Base-by-base conservation (phyloP, 2,113 vertebrate species). In the Papio anubis region DNA sequence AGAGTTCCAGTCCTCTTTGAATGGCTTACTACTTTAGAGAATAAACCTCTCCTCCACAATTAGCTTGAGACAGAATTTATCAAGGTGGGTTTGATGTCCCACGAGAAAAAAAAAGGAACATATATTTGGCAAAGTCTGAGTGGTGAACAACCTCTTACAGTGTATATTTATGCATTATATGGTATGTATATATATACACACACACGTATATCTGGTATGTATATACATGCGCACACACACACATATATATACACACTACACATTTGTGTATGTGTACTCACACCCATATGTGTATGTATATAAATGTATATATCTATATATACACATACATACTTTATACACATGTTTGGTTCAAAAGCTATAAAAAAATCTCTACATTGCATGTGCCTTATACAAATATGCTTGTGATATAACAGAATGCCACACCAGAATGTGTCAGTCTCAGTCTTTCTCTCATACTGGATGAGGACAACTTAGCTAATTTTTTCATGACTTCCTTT, bases 401-500 rank as follows among this genome's bases (percentile, higher is more conserved):
- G 8, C 30, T 78, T 78, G 86, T 48, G 18, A 11, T 78, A 40
- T 50, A 32, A 32, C 45, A 88, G 75, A 91, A 25, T 21, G 52
- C 45, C 20, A 14, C 5, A 40, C 50, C 38, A 32, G 40, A 70
- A 79, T 20, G 10, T 43, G 16, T 70, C 27, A 1, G 3, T 82
- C 50, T 96, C 52, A 2, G 13, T 83, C 68, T 96, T 93, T 89
- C 64, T 32, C 16, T 89, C 16, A 45, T 35, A 38, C 50, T 48
- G 94, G 94, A 66, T 23, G 18, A 27, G 57, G 6, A 10, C 32
- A 87, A 91, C 82, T 87, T 64, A 86, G 45, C 66, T 95, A 82
- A 89, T 78, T 96, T 92, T 93, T 94, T 32, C 55, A 78, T 81
- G 64, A 78, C 45, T 94, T 94, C 90, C 43, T 73, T 93, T 78